Base-by-base conservation (phyloP, 2,113 vertebrate species). In the Ophiodon elongatus region DNA sequence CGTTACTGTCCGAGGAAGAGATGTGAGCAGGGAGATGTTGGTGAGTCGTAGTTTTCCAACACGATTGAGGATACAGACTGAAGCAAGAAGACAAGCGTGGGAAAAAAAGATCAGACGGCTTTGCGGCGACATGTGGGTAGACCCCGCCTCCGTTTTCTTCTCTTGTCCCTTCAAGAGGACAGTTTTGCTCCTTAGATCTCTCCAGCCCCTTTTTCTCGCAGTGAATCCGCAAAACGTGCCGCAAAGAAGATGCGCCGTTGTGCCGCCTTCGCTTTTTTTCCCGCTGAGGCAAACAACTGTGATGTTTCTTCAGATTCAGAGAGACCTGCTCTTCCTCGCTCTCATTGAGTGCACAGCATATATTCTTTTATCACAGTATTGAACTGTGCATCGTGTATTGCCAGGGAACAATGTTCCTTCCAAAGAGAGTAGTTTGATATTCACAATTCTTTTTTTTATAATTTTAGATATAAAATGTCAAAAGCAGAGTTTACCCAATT, bases 101-200 rank as follows among this genome's bases (percentile, higher is more conserved):
- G 65, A 33, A 83, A 65, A 79, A 71, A 37, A 56, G 78, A 76
- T 89, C 72, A 79, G 83, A 86, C 86, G 73, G 83, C 82, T 72
- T 82, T 63, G 63, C 15, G 65, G 47, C 65, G 31, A 3, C 25
- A 50, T 84, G 86, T 89, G 86, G 88, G 91, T 4, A 76, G 82
- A 87, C 82, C 75, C 37, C 66, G 31, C 60, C 29, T 65, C 45
- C 41, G 79, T 71, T 79, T 88, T 67, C 83, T 86, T 72, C 90
- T 90, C 80, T 88, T 87, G 64, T 85, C 80, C 7, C 76, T 62
- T 87, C 67, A 81, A 84, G 59, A 73, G 54, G 66, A 82, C 83
- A 65, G 45, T 64, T 33, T 64, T 73, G 82, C 66, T 83, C 82
- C 78, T 7, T 14, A n/a, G 63, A 57, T 79, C 78, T 83, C 75